These are phyloP conservation scores for Heliconius aoede DNA, from an alignment of 2,888 invertebrate species.

Conservation along the genomic window DNA sequence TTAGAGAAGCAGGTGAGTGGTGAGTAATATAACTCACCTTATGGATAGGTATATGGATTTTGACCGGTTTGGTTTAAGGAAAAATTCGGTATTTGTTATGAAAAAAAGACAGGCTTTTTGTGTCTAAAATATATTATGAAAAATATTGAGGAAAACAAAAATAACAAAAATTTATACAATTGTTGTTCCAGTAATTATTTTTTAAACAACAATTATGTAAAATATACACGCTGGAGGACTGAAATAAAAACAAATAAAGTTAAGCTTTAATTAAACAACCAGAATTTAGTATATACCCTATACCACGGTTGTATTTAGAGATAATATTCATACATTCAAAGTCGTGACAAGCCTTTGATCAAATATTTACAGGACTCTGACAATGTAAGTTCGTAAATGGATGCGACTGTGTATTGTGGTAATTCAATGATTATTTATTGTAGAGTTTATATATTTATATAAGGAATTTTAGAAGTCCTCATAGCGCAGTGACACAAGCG, in stretches of 20 bases:
- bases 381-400: constrained; percentile 10
- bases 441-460: not conserved
- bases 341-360: constrained; percentile 26
- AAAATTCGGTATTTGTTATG: no score
- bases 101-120: no score
- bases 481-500: no score
- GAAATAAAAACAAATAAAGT: not conserved
- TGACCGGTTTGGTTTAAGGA: no score
- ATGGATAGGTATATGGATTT: no score
- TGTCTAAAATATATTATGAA: no score
- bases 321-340: constrained; percentile 23
- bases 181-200: no score
- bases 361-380: constrained; percentile 19
- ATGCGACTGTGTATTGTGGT: not conserved
- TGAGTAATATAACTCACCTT: not conserved
- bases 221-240: no score
- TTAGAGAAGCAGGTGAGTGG: not conserved
- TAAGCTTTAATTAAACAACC: not conserved
- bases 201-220: no score
- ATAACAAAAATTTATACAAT: not conserved
- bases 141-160: no score
- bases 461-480: not conserved
- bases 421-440: constrained; percentile 13
- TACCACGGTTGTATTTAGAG: not conserved
- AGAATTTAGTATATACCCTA: not conserved